Base-by-base conservation (phyloP, 2,888 invertebrate genomes). In the Eurois occulta region DNA sequence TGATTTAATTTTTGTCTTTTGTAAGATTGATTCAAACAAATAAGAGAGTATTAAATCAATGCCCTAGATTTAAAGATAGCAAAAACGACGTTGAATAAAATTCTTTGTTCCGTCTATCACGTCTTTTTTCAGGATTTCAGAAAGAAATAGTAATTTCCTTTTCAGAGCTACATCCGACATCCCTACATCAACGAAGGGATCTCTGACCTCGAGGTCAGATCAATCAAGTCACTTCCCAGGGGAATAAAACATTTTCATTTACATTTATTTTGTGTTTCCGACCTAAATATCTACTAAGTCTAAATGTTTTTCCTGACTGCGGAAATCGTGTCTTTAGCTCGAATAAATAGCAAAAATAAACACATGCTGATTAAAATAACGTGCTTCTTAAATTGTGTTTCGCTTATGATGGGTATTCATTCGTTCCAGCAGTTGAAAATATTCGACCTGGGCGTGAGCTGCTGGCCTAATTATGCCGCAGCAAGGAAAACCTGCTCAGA, bases 201-300 rank as follows among this genome's bases (percentile, higher is more conserved):
- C 41, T 64, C 38, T 52, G 28, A 72, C 28, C 35, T 32, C 62
- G 81, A 52, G 52, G 43, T 78, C 62, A 80, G 43, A 78, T 73
- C 78, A 64, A 72, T 80, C 78, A 64, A 64, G 52, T 38, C 62
- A 52, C 41, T 71, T 43, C 28, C 62, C 28, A 21, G 8, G 21
- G 21, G 35, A 80, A 64, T 72, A 78, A 80, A 78, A 72, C 35
- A 64, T 52, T 80, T 80, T 80, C 62, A 52, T 80, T 80, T 64
- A 64, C 58, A 46, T 46, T 73, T 67, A n/a, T 74, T 74, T 73
- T 68, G 43, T 77, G 46, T 78, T 52, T 43, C 32, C 10, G 73
- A 24, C 52, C 24, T 72, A 52, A 73, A 73, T 73, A 52, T 32
- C 24, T 41, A 7, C 5, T 28, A n/a, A 52, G n/a, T 32, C 8